Conservation (phyloP, 1,140 invertebrate species). For the Prorops nasuta region DNA sequence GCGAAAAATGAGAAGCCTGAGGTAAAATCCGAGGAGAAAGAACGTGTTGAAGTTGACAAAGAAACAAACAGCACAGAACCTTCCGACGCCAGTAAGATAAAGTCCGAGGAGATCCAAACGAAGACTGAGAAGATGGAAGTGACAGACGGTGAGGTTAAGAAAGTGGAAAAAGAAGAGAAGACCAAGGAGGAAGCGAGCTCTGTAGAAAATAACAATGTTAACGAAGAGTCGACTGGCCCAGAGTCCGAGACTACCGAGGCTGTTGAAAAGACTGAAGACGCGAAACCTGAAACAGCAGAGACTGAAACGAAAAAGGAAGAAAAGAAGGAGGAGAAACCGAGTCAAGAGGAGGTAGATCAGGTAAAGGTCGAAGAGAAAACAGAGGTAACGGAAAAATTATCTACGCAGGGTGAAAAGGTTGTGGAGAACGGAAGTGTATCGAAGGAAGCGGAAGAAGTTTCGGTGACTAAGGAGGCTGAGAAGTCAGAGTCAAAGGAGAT, state of each 20-base stretch:
- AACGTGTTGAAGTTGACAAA: conserved; percentile 4
- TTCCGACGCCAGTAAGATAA: conserved; percentile 2
- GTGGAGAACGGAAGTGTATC: background rate
- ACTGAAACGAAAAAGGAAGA: conserved; percentile 6
- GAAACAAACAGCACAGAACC: conserved; percentile 9
- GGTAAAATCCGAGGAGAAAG: conserved; percentile 1
- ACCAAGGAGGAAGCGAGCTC: conserved; percentile 16
- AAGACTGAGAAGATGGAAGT: no score
- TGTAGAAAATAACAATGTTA: conserved; percentile 14
- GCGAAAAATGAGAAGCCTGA: background rate
- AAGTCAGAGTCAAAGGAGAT: background rate
- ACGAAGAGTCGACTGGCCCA: background rate
- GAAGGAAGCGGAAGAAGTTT: background rate
- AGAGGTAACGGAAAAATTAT: no score
- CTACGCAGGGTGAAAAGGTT: no score
- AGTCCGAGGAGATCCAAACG: conserved; percentile 4
- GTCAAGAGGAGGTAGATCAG: background rate
- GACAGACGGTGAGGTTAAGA: conserved; percentile 9
- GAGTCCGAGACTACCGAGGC: background rate
- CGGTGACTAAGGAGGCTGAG: background rate
- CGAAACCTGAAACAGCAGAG: background rate
- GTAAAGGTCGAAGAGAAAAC: background rate
- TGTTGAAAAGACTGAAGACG: conserved; percentile 19
- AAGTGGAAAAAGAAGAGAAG: conserved; percentile 18
- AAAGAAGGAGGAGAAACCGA: conserved; percentile 13